Base-by-base conservation (phyloP, 2,797 vertebrate genomes). In the Oreochromis grahami region DNA sequence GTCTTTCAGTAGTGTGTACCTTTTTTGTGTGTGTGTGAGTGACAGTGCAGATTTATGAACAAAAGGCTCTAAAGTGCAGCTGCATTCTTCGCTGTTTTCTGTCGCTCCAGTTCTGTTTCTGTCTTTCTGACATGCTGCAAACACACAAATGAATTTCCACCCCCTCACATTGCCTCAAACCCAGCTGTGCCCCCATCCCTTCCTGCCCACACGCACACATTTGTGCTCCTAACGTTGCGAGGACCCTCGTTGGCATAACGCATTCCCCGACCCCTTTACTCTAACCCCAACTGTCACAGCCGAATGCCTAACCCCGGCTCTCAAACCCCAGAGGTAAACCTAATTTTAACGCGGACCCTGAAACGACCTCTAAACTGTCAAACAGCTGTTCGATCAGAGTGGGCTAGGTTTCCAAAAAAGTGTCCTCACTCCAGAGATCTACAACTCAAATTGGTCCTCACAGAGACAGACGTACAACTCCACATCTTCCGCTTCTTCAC, bases 151-250 rank as follows among this genome's bases (percentile, higher is more conserved):
- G 60, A 91, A 90, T 93, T 86, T 92, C 94, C 94, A 65, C 94
- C 93, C 93, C 89, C 94, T 94, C 93, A 92, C 81, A 86, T 81
- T 82, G 93, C 92, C 88, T 92, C 93, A 92, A 89, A 92, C 89
- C 92, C 95, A 94, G 95, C 94, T 94, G 92, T 92, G 92, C 85
- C 88, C 89, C 91, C 88, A 88, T 85, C 90, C 85, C 77, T 83
- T 79, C 82, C 85, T 83, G 65, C 90, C 65, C 79, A 90, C 91
- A 89, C 84, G 87, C 65, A 58, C 58, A 77, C 79, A 63, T 72
- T 38, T 70, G 41, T 6, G 21, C 63, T 60, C 19, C 52, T 60
- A n/a, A 80, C 36, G 34, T 68, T 83, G 21, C n/a, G 53, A 80
- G 55, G 78, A 53, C 63, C 45, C 26, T 86, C 53, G 45, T 15